Conservation (phyloP, 2,888 invertebrate genomes). For the Andrena haemorrhoa region DNA sequence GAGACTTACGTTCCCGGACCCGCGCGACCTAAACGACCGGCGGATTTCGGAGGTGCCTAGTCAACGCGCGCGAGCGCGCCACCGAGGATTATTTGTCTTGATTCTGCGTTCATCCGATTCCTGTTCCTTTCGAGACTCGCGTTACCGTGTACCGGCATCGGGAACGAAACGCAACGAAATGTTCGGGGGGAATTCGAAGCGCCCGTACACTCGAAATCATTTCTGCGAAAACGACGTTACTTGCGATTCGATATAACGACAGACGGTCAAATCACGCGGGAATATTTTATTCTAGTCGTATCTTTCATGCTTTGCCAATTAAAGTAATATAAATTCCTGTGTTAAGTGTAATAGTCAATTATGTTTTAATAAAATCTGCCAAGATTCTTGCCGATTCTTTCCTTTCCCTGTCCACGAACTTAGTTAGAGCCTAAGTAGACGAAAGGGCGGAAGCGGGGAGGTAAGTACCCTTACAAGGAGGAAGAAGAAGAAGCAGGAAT, state of each 20-base stretch:
- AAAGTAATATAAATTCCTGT: constrained; percentile 78
- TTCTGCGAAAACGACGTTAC: constrained; percentile 59
- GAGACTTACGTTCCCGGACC: constrained; percentile 45
- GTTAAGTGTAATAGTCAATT: constrained; percentile 81
- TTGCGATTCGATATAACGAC: constrained; percentile 62
- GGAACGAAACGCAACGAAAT: background rate
- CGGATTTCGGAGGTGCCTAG: constrained; percentile 49
- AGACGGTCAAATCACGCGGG: constrained; percentile 59
- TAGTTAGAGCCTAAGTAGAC: background rate
- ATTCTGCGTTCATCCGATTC: constrained; percentile 37
- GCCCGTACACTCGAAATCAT: constrained; percentile 49
- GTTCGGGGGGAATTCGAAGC: constrained; percentile 39
- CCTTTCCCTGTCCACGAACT: background rate
- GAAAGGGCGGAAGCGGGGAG: background rate
- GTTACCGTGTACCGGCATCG: constrained; percentile 23
- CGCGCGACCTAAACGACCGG: constrained; percentile 31
- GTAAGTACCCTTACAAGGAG: background rate
- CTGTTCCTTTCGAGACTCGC: constrained; percentile 23
- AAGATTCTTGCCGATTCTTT: constrained; percentile 69
- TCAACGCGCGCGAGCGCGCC: constrained; percentile 50
- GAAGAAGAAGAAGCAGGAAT: background rate
- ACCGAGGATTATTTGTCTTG: constrained; percentile 35
- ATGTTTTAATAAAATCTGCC: constrained; percentile 80
- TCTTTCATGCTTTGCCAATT: constrained; percentile 78
- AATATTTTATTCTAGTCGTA: constrained; percentile 77